Conservation (phyloP, 37 sponge, comb jelly and placozoan genomes). For the Mnemiopsis leidyi region DNA sequence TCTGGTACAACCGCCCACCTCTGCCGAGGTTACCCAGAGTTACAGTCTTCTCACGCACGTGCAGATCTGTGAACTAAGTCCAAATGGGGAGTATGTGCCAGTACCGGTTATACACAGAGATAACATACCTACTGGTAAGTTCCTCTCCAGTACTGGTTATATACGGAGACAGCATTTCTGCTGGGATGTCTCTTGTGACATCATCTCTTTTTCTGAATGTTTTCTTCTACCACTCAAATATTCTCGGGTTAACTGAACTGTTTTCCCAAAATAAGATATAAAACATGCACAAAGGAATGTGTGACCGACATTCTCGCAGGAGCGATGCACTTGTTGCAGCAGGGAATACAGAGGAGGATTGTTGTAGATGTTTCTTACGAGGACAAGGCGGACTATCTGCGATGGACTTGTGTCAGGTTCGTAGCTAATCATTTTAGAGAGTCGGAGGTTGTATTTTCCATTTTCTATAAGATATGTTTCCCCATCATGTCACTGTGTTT, state of each 20-base stretch:
- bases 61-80: constrained; percentile 88
- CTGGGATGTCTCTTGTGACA: not conserved
- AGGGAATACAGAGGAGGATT: constrained; percentile 80
- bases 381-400: constrained; percentile 47
- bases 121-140: constrained; percentile 3
- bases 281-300: no score
- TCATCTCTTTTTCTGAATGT: not conserved
- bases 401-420: not conserved
- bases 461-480: no score
- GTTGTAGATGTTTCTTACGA: constrained; percentile 76
- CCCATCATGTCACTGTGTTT: no score
- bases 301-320: no score
- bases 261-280: no score
- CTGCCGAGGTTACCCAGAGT: constrained; percentile 19
- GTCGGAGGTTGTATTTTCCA: no score
- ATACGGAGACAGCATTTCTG: not conserved
- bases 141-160: not conserved
- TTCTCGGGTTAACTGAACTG: no score
- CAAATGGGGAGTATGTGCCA: constrained; percentile 77
- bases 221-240: constrained; percentile 60
- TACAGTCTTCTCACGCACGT: constrained; percentile 71
- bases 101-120: not conserved
- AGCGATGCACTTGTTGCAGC: constrained; percentile 23
- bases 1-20: not conserved
- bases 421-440: no score